Conservation (phyloP, 2,797 vertebrate genomes). For the Ciconia nigra region DNA sequence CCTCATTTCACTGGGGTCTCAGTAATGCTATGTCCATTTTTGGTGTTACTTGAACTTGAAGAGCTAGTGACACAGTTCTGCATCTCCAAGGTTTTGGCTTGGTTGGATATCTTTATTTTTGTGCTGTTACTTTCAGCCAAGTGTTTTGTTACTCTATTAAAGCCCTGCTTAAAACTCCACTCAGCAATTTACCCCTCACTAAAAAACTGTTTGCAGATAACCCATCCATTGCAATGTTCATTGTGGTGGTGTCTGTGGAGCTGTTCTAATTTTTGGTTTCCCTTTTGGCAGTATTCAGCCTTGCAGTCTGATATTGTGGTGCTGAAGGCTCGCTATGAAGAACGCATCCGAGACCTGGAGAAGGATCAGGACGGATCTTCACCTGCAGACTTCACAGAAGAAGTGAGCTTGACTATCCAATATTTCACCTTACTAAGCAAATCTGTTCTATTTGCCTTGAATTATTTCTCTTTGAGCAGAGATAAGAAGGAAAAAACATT, state of each 20-base stretch:
- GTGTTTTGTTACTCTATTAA: neutral
- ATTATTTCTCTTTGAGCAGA: neutral
- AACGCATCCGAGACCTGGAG: conserved; percentile 62
- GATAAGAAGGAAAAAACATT: accelerated
- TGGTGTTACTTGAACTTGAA: neutral
- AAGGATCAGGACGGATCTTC: neutral
- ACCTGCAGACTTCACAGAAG: conserved; percentile 76
- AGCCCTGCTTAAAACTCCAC: neutral
- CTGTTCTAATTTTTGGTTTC: neutral
- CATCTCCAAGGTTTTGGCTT: neutral
- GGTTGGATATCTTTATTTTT: neutral
- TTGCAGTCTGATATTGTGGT: conserved; percentile 74
- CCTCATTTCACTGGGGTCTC: neutral
- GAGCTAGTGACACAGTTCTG: neutral
- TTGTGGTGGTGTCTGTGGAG: neutral
- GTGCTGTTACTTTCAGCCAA: neutral
- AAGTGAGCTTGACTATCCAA: conserved; percentile 72
- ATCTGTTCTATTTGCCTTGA: neutral
- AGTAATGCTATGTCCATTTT: neutral
- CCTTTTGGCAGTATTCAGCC: conserved; percentile 71
- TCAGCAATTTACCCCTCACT: neutral
- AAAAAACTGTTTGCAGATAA: accelerated
- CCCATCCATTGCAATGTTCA: accelerated
- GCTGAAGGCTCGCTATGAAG: conserved; percentile 72
- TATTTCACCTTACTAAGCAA: neutral